Conservation (phyloP, 2,797 vertebrate genomes). For the Enteromius anoplus region DNA sequence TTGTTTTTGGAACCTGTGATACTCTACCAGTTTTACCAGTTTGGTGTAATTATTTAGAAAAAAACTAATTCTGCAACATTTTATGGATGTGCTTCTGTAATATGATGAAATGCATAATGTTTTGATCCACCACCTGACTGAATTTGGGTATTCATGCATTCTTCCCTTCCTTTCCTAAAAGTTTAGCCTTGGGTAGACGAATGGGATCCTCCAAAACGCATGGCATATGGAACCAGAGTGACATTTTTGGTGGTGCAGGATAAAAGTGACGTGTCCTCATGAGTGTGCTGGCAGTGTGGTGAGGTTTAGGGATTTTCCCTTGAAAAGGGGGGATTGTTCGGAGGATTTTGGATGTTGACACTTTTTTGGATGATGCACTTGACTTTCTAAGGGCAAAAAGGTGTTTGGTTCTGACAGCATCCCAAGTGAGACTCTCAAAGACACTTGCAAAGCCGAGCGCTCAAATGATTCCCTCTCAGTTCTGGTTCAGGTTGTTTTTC, state of each 20-base stretch:
- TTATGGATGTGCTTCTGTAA: not conserved
- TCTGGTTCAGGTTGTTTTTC: constrained; percentile 26
- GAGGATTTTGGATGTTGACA: constrained; percentile 28
- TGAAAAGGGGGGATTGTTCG: constrained; percentile 13
- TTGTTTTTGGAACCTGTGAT: no score
- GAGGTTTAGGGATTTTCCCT: constrained; percentile 12
- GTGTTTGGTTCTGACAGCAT: constrained; percentile 26
- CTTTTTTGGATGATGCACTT: constrained; percentile 33
- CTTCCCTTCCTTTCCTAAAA: constrained; percentile 3
- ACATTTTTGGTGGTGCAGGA: not conserved
- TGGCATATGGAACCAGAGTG: not conserved
- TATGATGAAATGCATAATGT: not conserved
- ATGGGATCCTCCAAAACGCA: not conserved
- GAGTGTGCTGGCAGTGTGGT: not conserved
- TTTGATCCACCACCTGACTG: not conserved
- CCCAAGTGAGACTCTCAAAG: constrained; percentile 11
- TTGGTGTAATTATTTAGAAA: not conserved
- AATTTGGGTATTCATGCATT: not conserved
- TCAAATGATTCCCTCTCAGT: constrained; percentile 8
- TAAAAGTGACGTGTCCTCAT: constrained; percentile 19
- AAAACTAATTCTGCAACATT: not conserved
- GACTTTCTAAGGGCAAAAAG: constrained; percentile 17
- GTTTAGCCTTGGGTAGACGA: constrained; percentile 13
- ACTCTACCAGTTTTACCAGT: not conserved
- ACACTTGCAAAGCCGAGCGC: constrained; percentile 24